Conservation (phyloP, 2,797 vertebrate species). For the Ctenopoma multispine region DNA sequence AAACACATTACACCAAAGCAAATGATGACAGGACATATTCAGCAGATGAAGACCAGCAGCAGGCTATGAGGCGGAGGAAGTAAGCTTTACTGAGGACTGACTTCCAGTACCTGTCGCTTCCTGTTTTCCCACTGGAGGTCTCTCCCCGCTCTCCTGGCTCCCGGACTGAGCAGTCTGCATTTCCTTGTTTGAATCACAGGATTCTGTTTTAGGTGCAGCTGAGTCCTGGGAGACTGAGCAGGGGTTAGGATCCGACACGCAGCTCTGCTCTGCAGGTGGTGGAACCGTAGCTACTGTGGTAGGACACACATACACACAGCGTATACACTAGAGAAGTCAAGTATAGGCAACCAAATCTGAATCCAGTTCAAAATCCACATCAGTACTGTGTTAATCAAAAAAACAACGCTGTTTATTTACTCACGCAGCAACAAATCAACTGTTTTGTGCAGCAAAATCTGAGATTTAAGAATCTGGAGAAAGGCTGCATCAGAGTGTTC, state of each 20-base stretch:
- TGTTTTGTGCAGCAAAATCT: too few species aligned
- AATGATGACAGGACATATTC: background rate
- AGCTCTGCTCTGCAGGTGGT: slow-evolving; percentile 65
- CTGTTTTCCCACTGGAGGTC: slow-evolving; percentile 45
- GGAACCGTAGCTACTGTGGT: slow-evolving; percentile 52
- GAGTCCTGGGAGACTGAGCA: slow-evolving; percentile 36
- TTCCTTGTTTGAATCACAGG: slow-evolving; percentile 45
- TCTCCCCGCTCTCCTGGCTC: slow-evolving; percentile 48
- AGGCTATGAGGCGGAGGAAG: slow-evolving; percentile 9
- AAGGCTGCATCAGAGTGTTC: too few species aligned
- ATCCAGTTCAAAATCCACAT: too few species aligned
- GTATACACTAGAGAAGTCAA: too few species aligned
- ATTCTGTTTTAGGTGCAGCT: slow-evolving; percentile 38
- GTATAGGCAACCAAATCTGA: too few species aligned
- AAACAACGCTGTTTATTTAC: too few species aligned
- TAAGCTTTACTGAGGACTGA: background rate
- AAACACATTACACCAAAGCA: too few species aligned
- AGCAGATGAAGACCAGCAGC: slow-evolving; percentile 15
- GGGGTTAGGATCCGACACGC: slow-evolving; percentile 37
- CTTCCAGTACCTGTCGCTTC: slow-evolving; percentile 75
- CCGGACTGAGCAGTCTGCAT: slow-evolving; percentile 25
- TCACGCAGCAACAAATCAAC: too few species aligned
- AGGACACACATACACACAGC: slow-evolving; percentile 23
- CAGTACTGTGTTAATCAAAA: too few species aligned
- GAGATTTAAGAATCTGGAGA: too few species aligned